Conservation (phyloP, 1,140 invertebrate genomes). For the Lamellibrachia luymesi region DNA sequence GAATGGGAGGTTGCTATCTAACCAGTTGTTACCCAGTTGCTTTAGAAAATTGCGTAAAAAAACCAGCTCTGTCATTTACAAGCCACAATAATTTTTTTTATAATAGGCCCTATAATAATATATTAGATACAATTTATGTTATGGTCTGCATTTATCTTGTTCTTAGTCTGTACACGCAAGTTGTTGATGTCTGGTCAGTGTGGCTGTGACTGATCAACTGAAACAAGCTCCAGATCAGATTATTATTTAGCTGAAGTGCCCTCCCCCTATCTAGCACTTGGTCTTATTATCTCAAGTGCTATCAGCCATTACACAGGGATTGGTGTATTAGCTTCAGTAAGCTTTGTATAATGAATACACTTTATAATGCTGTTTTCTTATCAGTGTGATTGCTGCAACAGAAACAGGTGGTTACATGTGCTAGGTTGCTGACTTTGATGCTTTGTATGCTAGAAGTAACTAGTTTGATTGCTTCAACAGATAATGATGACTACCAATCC, state of each 20-base stretch:
- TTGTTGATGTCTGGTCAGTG: background rate
- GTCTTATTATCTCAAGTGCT: background rate
- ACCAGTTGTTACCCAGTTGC: background rate
- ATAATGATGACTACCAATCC: background rate
- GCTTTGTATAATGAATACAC: background rate
- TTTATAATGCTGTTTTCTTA: background rate
- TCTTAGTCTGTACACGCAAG: background rate
- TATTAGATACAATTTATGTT: background rate
- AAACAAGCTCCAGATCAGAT: background rate
- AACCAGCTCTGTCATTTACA: no score
- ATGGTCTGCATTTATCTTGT: background rate
- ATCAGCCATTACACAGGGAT: background rate
- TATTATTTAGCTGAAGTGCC: background rate
- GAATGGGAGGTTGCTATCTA: background rate
- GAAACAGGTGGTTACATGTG: background rate
- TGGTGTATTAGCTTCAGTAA: background rate
- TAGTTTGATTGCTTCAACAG: background rate
- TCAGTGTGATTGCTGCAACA: background rate
- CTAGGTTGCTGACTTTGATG: background rate
- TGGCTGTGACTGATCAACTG: background rate
- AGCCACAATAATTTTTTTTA: background rate
- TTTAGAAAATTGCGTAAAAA: background rate
- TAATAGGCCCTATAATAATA: background rate
- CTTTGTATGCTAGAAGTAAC: background rate
- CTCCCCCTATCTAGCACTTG: background rate